These are phyloP conservation scores for Drosophila kohkoa DNA, from an alignment of 1,140 invertebrate species.

Conservation along the genomic window DNA sequence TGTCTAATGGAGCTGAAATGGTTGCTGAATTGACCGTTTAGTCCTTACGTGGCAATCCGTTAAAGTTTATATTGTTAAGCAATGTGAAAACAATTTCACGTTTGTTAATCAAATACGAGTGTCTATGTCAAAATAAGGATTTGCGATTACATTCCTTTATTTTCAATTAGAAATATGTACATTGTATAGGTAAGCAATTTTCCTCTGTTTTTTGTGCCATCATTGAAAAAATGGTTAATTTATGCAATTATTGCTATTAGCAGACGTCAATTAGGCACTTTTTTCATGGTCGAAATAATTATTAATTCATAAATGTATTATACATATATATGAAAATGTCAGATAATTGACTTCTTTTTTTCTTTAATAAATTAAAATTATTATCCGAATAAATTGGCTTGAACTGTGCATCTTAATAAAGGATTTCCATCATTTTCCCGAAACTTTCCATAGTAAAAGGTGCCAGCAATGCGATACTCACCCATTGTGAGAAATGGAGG, in stretches of 20 bases:
- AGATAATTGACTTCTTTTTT: background rate
- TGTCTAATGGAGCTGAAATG: constrained; percentile 75
- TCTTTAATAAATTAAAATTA: background rate
- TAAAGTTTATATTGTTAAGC: constrained; percentile 59
- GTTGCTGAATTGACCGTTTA: constrained; percentile 60
- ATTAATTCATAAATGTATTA: too few relatives aligned
- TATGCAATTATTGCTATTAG: too few relatives aligned
- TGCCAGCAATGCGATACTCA: background rate
- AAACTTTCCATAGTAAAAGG: constrained; percentile 9
- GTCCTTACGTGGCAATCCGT: constrained; percentile 40
- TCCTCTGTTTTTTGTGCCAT: too few relatives aligned
- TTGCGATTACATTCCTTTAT: too few relatives aligned
- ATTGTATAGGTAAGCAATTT: background rate
- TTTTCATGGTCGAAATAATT: too few relatives aligned
- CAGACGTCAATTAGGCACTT: too few relatives aligned
- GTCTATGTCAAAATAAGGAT: background rate
- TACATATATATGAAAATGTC: too few relatives aligned
- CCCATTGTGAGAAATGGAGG: background rate
- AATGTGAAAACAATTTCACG: constrained; percentile 72
- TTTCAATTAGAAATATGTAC: too few relatives aligned
- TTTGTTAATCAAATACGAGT: background rate
- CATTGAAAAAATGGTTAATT: too few relatives aligned
- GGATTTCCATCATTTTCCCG: background rate
- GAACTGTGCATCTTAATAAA: constrained; percentile 4
- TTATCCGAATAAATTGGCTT: constrained; percentile 1